phyloP scores from a whole-genome alignment of 2,113 vertebrate species.

The Hemibagrus wyckioides region DNA sequence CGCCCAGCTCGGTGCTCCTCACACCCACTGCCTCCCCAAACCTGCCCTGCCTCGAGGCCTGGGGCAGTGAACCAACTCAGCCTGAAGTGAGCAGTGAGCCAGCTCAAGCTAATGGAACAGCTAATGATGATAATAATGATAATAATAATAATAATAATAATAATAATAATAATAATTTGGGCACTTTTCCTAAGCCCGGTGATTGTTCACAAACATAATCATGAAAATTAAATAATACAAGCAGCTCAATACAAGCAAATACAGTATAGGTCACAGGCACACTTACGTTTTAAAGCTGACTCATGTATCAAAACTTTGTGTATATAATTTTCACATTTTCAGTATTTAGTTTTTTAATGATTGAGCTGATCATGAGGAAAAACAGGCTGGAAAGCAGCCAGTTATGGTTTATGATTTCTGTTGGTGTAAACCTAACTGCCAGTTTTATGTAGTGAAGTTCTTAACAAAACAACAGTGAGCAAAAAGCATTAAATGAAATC shows the following conservation, averaged over 20 bases:
- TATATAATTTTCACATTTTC: background rate
- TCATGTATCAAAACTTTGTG: background rate
- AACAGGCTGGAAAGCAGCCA: background rate
- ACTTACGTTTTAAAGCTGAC: background rate
- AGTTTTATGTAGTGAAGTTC: background rate
- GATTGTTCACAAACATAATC: background rate
- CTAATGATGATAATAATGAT: slow-evolving; percentile 8
- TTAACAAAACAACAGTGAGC: background rate
- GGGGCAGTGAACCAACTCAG: slow-evolving; percentile 51
- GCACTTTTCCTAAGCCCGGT: background rate
- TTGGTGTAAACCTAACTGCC: background rate
- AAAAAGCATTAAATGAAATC: background rate
- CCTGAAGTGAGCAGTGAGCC: slow-evolving; percentile 5
- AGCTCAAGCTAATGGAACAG: slow-evolving; percentile 17
- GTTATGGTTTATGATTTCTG: background rate
- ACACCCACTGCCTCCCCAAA: slow-evolving; percentile 65
- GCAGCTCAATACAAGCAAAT: background rate
- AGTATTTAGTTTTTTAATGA: background rate
- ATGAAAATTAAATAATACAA: background rate
- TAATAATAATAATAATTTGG: background rate
- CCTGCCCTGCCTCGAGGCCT: slow-evolving; percentile 60
- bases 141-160: background rate
- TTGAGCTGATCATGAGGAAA: background rate
- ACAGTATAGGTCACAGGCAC: background rate
- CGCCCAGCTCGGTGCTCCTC: slow-evolving; percentile 73